Evolutionary conservation across 2,113 vertebrate genomes (phyloP), one percentile per base, ranked within the genome.

Genomic region (Platysteira castanea): DNA sequence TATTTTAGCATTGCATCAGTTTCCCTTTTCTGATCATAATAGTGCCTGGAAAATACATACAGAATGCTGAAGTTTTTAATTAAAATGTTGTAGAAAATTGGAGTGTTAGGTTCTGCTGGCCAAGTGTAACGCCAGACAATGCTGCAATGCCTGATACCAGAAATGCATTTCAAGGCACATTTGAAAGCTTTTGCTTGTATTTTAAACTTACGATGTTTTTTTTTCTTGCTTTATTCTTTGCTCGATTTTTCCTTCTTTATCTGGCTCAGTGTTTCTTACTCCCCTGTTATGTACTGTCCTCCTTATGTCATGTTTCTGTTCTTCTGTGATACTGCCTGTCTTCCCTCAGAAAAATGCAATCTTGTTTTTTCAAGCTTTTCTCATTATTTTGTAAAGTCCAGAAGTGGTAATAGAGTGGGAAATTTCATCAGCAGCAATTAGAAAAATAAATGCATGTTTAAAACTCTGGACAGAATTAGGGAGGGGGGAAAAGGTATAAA

Each of bases 401-500:
- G 49, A 79, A 79, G 47, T 85, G 23, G 23, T 57, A 67, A 49
- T 15, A 71, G 47, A 79, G 12, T 79, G 19, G 56, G 61, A 88
- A 82, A 85, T 85, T 79, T 56, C 5, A 44, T 82, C 49, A 78
- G 15, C 33, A 39, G 33, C 56, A 56, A n/a, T 68, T 64, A 7
- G 31, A 49, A 75, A 44, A 78, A 39, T 11, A 7, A 56, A 64
- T 28, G 30, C 8, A 23, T 20, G 69, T 70, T 46, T 6, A 15
- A 47, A 65, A 65, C 39, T 67, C 6, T 24, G 59, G 54, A 59
- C 17, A 61, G 57, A 61, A 75, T 74, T 49, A 7, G 19, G 26
- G n/a, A 12, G 6, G 2, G 4, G 19, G 7, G 7, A 0, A 1
- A 17, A 31, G 22, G 13, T 27, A 10, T 5, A 90, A 67, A 94